These are phyloP conservation scores for Pyrrhosoma nymphula DNA, from an alignment of 2,888 invertebrate genomes.

Conservation along the genomic window DNA sequence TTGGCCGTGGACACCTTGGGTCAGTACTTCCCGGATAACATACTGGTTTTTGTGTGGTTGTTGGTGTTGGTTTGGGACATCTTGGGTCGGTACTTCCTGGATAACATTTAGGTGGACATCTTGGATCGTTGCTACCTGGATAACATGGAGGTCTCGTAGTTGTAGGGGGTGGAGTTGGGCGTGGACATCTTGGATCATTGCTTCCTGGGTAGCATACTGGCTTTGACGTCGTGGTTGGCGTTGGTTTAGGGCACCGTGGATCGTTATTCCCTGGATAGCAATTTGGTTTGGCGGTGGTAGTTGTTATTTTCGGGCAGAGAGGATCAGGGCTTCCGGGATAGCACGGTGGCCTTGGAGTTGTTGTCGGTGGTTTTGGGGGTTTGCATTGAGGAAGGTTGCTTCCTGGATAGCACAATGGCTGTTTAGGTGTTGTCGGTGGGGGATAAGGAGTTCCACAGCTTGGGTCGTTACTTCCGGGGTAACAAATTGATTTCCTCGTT, in stretches of 20 bases:
- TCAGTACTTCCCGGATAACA: conserved; percentile 71
- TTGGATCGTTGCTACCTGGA: conserved; percentile 71
- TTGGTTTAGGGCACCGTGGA: conserved; percentile 73
- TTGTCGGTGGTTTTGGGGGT: conserved; percentile 12
- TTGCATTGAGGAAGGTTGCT: conserved; percentile 70
- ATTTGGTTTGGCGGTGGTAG: conserved; percentile 58
- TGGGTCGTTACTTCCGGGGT: conserved; percentile 71
- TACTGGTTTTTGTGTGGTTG: conserved; percentile 72
- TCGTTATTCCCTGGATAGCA: conserved; percentile 71
- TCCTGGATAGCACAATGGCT: conserved; percentile 71
- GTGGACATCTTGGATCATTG: conserved; percentile 73
- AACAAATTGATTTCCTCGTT: conserved; percentile 68
- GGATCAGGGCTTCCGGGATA: conserved; percentile 69
- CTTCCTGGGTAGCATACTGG: conserved; percentile 71
- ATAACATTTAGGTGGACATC: conserved; percentile 74
- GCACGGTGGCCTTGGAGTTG: conserved; percentile 69
- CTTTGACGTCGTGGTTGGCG: conserved; percentile 68
- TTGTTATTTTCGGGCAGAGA: conserved; percentile 48
- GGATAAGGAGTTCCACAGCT: conserved; percentile 71
- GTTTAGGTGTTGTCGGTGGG: conserved; percentile 69
- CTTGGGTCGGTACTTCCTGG: conserved; percentile 71
- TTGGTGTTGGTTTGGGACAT: conserved; percentile 75
- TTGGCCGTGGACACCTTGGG: conserved; percentile 72
- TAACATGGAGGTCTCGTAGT: conserved; percentile 68
- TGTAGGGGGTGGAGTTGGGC: conserved; percentile 65